phyloP scores from a whole-genome alignment of 2,888 invertebrate genomes.

The Noctua pronuba region DNA sequence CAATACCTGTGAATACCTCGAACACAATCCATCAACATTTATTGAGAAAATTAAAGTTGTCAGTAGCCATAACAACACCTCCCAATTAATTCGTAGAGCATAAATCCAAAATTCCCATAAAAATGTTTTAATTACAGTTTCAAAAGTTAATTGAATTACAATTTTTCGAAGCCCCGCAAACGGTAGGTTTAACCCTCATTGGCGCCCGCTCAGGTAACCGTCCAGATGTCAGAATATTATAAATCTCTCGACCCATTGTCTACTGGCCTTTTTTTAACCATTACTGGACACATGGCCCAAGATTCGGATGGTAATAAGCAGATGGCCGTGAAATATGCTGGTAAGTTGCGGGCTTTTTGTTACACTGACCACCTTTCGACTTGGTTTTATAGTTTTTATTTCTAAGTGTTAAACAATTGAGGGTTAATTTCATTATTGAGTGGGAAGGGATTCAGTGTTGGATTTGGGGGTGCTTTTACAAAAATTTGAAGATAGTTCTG shows the following conservation, averaged over 20 bases:
- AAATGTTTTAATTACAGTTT: constrained; percentile 45
- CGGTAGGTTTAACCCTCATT: constrained; percentile 66
- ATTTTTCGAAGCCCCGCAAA: constrained; percentile 55
- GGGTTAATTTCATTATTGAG: constrained; percentile 11
- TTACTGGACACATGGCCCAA: constrained; percentile 83
- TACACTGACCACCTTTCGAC: constrained; percentile 63
- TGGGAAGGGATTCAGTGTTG: background rate
- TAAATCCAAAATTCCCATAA: constrained; percentile 31
- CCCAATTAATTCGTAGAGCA: constrained; percentile 5
- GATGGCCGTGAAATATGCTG: constrained; percentile 69
- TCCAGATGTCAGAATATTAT: constrained; percentile 84
- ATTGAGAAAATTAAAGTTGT: constrained; percentile 2
- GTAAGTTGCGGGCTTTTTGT: constrained; percentile 43
- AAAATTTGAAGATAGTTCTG: background rate
- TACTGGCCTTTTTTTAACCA: constrained; percentile 81
- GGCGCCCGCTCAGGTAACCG: constrained; percentile 75
- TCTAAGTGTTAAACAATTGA: constrained; percentile 40
- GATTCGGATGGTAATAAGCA: constrained; percentile 74
- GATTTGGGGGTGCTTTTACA: background rate
- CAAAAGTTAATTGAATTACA: constrained; percentile 62
- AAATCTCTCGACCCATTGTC: constrained; percentile 85
- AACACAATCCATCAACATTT: background rate
- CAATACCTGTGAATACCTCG: constrained; percentile 5
- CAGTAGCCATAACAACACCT: constrained; percentile 5
- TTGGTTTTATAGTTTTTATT: constrained; percentile 40